Evolutionary conservation across 1,140 invertebrate genomes (phyloP), one percentile per base, ranked within the genome.

Genomic region (Linepithema humile): DNA sequence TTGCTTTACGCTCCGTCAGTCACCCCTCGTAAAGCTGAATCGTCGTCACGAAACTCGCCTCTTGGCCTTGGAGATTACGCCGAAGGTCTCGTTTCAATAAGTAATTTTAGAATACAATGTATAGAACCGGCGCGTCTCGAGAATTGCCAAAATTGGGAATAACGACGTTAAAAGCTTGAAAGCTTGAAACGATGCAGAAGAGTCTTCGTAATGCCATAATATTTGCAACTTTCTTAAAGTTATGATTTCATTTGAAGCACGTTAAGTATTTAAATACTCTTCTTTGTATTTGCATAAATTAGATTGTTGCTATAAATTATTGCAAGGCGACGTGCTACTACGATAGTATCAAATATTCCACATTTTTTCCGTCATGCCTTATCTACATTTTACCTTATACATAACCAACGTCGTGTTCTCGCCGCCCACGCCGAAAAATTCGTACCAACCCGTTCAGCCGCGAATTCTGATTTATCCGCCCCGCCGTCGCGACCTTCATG

Each of bases 381-480:
- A 60, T 23, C 29, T 70, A 0, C 48, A 15, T 40, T 2, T 9
- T 50, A 35, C 29, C 23, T 67, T 48, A 10, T 62, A 23, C 29
- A 64, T 45, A 70, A 32, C n/a, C 75, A 23, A 29, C 38, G 35
- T 43, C 64, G 48, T 70, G 48, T 70, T 55, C 23, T 55, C 48
- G 48, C 12, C 64, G 26, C 26, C 48, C 48, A 20, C 45, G 57
- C 20, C 29, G 75, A 80, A 70, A 80, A 80, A 80, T 80, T 64
- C 35, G 45, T 53, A 78, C 20, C 62, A 32, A 69, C n/a, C 12
- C 48, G 35, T 35, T 55, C 48, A 69, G 23, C 64, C 65, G n/a
- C 84, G 70, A 88, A 88, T 85, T 85, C 72, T 85, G 88, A 88
- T 88, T 88, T 88, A 88, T 88, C 65, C 74, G 9, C 50, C 67